These are phyloP conservation scores for Protonibea diacanthus DNA, from an alignment of 2,797 vertebrate species.

Conservation along the genomic window DNA sequence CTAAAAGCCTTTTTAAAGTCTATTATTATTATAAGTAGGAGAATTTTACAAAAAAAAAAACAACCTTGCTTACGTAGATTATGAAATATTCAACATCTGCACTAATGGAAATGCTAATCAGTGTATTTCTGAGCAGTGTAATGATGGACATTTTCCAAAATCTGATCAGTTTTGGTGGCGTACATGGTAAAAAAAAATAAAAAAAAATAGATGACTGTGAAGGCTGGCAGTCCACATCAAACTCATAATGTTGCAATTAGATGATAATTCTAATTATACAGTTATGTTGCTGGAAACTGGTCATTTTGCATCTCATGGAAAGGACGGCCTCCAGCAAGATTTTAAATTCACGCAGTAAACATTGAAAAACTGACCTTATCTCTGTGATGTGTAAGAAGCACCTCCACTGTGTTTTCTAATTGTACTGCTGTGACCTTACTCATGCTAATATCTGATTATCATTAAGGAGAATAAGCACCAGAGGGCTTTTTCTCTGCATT, in stretches of 20 bases:
- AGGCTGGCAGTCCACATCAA: conserved; percentile 18
- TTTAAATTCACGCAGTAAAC: conserved; percentile 1
- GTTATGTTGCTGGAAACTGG: background rate
- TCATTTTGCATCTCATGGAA: conserved; percentile 8
- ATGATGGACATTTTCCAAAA: conserved; percentile 30
- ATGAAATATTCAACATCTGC: conserved; percentile 3
- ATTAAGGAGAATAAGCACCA: conserved; percentile 56
- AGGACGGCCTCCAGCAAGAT: background rate
- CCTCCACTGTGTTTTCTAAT: conserved; percentile 25
- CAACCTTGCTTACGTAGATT: background rate
- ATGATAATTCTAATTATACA: background rate
- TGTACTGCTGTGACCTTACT: conserved; percentile 56
- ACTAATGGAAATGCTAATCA: conserved; percentile 27
- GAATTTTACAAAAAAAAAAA: background rate
- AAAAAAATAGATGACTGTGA: conserved; percentile 7
- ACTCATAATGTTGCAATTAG: conserved; percentile 34
- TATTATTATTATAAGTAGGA: background rate
- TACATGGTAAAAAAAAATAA: background rate
- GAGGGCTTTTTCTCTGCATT: conserved; percentile 57
- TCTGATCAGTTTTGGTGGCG: conserved; percentile 11
- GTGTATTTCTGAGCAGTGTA: conserved; percentile 20
- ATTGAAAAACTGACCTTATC: background rate
- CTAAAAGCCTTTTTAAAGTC: background rate
- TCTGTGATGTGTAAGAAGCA: conserved; percentile 19
- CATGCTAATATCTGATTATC: conserved; percentile 65